Conservation (phyloP, 2,797 vertebrate species). For the Chloroceryle amazona region DNA sequence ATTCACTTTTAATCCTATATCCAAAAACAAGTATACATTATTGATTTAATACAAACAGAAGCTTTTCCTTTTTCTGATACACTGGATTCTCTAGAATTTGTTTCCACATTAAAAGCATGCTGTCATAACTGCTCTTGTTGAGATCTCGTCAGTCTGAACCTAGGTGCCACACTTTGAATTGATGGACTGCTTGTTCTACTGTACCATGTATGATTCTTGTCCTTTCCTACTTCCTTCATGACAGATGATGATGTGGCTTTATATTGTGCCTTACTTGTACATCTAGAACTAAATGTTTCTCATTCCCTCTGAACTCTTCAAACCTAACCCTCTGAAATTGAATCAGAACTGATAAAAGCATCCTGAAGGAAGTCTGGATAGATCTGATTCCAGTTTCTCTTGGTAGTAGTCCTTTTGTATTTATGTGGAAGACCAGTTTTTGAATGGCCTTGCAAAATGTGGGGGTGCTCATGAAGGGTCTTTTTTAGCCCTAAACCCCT, state of each 20-base stretch:
- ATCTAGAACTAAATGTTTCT: conserved; percentile 78
- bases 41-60: conserved; percentile 73
- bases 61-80: conserved; percentile 83
- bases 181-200: conserved; percentile 79
- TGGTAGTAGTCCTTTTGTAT: conserved; percentile 77
- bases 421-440: conserved; percentile 79
- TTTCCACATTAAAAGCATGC: conserved; percentile 83
- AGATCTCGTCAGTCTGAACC: conserved; percentile 78
- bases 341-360: conserved; percentile 74
- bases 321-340: conserved; percentile 73
- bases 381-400: conserved; percentile 74
- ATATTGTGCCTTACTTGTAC: conserved; percentile 90
- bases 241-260: conserved; percentile 87
- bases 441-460: conserved; percentile 80
- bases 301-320: conserved; percentile 77
- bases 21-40: conserved; percentile 76
- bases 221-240: conserved; percentile 79
- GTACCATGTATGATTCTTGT: conserved; percentile 84
- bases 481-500: conserved; percentile 64
- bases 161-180: conserved; percentile 82
- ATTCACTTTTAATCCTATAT: conserved; percentile 81
- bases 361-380: conserved; percentile 75
- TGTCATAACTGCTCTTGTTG: conserved; percentile 79
- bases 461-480: conserved; percentile 65
- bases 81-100: conserved; percentile 85